Percentiles rank a stretch among this genome's conserved stretches.
Conservation (phyloP, 2,113 vertebrate species). For the Sylvietta virens region DNA sequence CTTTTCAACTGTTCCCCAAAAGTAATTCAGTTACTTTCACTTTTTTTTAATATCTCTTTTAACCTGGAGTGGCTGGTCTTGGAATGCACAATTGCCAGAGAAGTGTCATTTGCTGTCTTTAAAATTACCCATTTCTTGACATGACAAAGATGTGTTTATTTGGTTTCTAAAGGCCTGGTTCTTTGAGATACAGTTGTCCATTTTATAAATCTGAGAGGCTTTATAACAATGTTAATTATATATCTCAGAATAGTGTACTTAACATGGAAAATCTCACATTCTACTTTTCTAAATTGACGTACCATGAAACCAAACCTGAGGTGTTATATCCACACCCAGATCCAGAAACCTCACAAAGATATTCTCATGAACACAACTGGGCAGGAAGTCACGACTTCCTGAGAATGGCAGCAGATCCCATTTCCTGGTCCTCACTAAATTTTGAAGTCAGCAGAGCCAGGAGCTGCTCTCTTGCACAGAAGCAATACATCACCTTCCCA, state of each 20-base stretch:
- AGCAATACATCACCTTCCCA: neutral
- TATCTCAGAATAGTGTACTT: neutral
- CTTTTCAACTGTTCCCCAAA: neutral
- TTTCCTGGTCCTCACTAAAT: neutral
- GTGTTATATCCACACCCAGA: neutral
- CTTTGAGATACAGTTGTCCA: neutral
- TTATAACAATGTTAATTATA: neutral
- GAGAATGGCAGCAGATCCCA: neutral
- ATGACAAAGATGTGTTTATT: neutral
- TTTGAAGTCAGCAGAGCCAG: neutral
- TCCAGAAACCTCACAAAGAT: neutral
- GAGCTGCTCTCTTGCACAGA: neutral
- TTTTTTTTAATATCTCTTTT: neutral
- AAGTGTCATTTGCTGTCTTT: neutral
- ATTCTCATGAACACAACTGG: neutral
- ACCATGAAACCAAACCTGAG: neutral
- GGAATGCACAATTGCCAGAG: neutral
- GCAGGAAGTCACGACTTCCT: rapidly evolving
- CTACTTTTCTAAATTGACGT: neutral
- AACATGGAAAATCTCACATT: neutral
- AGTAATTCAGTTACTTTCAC: neutral
- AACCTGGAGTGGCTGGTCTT: neutral
- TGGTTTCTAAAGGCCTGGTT: neutral
- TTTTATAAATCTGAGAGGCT: neutral
- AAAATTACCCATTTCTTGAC: neutral